These are phyloP conservation scores for Tortricodes alternella DNA, from an alignment of 2,888 invertebrate genomes.

Conservation along the genomic window DNA sequence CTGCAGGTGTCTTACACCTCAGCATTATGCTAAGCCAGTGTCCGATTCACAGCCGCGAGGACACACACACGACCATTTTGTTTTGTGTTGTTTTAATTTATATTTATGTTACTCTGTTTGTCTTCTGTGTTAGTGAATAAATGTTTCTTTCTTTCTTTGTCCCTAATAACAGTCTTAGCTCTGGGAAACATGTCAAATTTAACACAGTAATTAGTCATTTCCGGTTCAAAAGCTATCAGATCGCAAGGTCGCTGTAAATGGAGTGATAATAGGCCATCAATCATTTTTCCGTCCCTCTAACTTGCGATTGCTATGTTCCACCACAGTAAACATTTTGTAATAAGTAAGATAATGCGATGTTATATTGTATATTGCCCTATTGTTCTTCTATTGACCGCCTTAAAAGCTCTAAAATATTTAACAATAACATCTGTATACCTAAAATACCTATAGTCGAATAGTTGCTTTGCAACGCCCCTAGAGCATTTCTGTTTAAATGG, in stretches of 20 bases:
- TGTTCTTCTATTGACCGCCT: no score
- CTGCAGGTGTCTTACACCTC: no score
- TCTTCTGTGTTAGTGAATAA: not conserved
- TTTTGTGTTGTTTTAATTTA: no score
- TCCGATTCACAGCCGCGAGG: no score
- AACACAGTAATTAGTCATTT: constrained; percentile 15
- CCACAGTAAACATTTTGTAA: not conserved
- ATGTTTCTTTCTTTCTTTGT: not conserved
- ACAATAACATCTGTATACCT: no score
- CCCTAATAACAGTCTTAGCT: not conserved
- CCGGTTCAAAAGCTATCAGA: constrained; percentile 3
- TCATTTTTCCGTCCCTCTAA: constrained; percentile 13
- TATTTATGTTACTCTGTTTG: not conserved
- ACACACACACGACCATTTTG: no score
- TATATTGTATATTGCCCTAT: no score
- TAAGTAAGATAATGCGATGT: not conserved
- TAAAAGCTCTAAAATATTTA: no score
- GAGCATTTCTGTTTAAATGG: no score
- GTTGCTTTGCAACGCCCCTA: no score
- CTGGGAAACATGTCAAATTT: constrained; percentile 13
- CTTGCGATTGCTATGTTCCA: constrained; percentile 13
- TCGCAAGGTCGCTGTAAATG: constrained; percentile 6
- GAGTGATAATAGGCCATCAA: constrained; percentile 16
- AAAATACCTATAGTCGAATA: no score
- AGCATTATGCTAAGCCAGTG: no score